Evolutionary conservation across 2,888 invertebrate species (phyloP), one percentile per base, ranked within the genome.

Genomic region (Watsonalla binaria): DNA sequence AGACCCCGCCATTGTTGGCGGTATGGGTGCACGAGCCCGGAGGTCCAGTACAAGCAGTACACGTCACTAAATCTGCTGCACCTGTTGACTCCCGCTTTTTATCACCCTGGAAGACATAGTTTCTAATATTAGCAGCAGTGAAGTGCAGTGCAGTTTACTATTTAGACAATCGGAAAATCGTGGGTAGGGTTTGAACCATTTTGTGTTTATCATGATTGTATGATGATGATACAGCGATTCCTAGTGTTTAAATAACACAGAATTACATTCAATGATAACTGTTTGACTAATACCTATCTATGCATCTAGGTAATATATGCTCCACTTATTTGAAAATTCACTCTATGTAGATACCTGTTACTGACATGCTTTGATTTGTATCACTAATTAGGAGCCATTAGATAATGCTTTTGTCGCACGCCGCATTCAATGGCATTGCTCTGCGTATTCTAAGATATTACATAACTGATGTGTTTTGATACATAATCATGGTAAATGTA

Each of bases 11-110:
- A 80, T 97, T 97, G 81, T 96, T 96, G 55, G 95, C 93, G 55
- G 96, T 94, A 85, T 97, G 97, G 55, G 96, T 96, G 81, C 97
- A 96, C 37, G 95, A 95, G 75, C 95, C 95, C 50, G 95, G 94
- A 52, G 95, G 93, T 0, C 92, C 92, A 2, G 92, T 90, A 82
- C 97, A 97, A 66, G 94, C 94, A 58, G 96, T 94, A 82, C 97
- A 97, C 61, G 96, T 93, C 58, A 96, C 95, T 71, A 97, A 93
- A 85, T 97, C 96, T 73, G 96, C 95, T 56, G 95, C 94, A 65
- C 94, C 94, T 62, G 93, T 92, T 53, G 95, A 93, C 75, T 96
- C 96, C 70, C 96, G 92, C 87, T 96, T 96, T 92, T 96, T 96
- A 87, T 96, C 95, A 76, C 94, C 96, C 96, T 96, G 92, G 35